Conservation (phyloP, 2,888 invertebrate genomes). For the Melanchra persicariae region DNA sequence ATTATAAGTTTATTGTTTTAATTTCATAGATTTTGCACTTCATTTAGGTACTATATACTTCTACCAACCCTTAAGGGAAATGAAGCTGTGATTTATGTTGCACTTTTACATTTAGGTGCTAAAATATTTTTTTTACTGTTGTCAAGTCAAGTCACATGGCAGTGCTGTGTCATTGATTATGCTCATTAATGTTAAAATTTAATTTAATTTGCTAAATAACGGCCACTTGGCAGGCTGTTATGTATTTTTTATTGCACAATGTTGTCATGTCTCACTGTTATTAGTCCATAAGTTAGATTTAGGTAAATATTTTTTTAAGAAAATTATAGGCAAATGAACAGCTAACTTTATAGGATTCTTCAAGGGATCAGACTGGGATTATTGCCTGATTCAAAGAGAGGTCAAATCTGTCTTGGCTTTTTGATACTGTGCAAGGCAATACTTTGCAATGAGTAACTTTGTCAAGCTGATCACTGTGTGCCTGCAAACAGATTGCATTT, state of each 20-base stretch:
- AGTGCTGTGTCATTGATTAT: not conserved
- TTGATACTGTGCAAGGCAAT: too few species aligned
- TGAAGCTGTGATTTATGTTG: not conserved
- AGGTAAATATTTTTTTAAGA: too few species aligned
- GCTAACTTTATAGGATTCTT: too few species aligned
- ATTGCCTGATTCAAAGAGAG: too few species aligned
- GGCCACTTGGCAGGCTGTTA: conserved; percentile 6
- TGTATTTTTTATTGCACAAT: conserved; percentile 23
- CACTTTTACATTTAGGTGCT: not conserved
- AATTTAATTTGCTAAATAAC: conserved; percentile 18
- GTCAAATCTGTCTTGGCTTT: too few species aligned
- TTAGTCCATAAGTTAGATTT: not conserved
- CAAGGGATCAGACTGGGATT: too few species aligned
- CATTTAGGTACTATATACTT: not conserved
- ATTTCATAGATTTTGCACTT: conserved; percentile 17
- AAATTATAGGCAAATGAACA: too few species aligned
- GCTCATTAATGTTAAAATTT: conserved; percentile 11
- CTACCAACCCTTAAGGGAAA: not conserved
- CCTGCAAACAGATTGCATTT: too few species aligned
- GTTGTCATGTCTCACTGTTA: conserved; percentile 19
- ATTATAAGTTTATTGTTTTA: conserved; percentile 9
- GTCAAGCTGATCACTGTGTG: too few species aligned
- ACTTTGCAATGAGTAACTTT: too few species aligned
- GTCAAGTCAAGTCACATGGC: not conserved
- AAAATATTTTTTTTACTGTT: not conserved